Evolutionary conservation across 2,797 vertebrate genomes (phyloP), one percentile per base, ranked within the genome.

Genomic region (Danio tinwini): DNA sequence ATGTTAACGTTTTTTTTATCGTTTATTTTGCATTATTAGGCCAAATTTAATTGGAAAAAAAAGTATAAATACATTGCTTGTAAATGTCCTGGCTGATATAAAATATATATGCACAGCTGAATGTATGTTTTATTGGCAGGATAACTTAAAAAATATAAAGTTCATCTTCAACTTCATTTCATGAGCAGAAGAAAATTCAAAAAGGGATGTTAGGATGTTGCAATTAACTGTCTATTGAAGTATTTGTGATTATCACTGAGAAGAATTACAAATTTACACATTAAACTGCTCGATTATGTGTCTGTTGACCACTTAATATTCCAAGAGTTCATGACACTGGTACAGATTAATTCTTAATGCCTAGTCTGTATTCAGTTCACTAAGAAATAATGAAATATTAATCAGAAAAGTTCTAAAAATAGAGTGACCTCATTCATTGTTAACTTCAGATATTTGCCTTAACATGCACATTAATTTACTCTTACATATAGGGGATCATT

Each of bases 311-410:
- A 85, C 80, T 85, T 93, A 92, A 92, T 92, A 93, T 93, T 92
- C 90, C 89, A 90, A 88, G 86, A 93, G 93, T 92, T 93, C 91
- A 92, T 91, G 89, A 91, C 88, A 90, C 89, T 91, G 89, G 88
- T 88, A 90, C 86, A 89, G 90, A 93, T 94, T 82, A 93, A 95
- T 93, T 89, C 88, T 94, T 94, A 92, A 95, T 94, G 89, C 82
- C 76, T 85, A 86, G 82, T 83, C 90, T 89, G 89, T 84, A 90
- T 92, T 92, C 89, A 88, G 88, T 88, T 90, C 88, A 91, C 87
- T 86, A 86, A 89, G 89, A 89, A 85, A 87, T 83, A 88, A 93
- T 94, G 77, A 95, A 95, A 94, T 91, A 93, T 94, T 94, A 75
- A 94, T 92, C 59, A 64, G 81, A 78, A 81, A 84, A 42, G 76